Conservation (phyloP, 2,113 vertebrate genomes). For the Oryctolagus cuniculus region DNA sequence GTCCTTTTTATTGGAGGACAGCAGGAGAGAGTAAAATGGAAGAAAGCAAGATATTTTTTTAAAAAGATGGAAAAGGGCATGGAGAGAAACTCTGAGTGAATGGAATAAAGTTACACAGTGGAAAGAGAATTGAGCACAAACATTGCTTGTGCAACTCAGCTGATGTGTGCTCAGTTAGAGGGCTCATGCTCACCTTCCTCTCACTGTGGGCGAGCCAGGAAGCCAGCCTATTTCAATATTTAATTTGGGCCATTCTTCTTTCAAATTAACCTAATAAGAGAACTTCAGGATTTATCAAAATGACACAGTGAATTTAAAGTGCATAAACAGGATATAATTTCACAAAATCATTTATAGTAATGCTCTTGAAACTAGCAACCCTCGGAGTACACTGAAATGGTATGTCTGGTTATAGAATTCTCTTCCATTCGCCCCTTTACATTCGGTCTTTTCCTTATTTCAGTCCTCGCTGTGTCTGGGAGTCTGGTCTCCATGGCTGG, state of each 20-base stretch:
- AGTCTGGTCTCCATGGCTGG: background rate
- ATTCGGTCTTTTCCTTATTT: background rate
- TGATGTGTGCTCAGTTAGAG: background rate
- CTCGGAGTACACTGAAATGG: background rate
- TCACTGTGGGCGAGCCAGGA: background rate
- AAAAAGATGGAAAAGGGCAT: slow-evolving; percentile 69
- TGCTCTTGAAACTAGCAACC: background rate
- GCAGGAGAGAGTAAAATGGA: slow-evolving; percentile 32
- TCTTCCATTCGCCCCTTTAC: slow-evolving; percentile 17
- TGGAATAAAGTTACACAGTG: slow-evolving; percentile 64
- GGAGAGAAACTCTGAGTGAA: slow-evolving; percentile 51
- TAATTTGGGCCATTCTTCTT: slow-evolving; percentile 35
- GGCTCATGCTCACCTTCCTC: background rate
- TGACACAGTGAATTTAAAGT: background rate
- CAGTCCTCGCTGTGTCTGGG: background rate
- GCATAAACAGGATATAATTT: background rate
- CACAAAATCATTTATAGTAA: slow-evolving; percentile 1
- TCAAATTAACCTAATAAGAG: slow-evolving; percentile 25
- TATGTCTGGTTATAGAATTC: background rate
- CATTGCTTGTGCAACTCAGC: background rate
- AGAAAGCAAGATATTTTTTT: background rate
- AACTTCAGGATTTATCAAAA: slow-evolving; percentile 1
- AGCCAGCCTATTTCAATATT: background rate
- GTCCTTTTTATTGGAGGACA: slow-evolving; percentile 61
- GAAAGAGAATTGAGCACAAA: slow-evolving; percentile 71